phyloP scores from a whole-genome alignment of 2,113 vertebrate genomes.

The Athene cunicularia region DNA sequence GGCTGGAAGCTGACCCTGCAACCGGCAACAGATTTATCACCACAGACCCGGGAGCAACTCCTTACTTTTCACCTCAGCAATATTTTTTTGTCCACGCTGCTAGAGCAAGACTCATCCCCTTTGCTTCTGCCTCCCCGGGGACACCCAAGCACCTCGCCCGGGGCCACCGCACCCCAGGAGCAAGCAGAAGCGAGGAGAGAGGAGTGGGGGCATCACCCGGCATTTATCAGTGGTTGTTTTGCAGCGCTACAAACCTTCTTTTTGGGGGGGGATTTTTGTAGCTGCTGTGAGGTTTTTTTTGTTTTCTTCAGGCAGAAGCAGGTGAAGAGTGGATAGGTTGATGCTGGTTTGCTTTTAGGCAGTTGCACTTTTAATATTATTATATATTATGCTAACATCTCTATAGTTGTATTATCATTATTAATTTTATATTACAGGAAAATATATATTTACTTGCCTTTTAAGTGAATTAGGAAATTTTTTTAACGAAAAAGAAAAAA shows the following conservation, averaged over 20 bases:
- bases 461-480: background rate
- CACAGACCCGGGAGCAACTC: background rate
- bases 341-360: background rate
- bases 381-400: background rate
- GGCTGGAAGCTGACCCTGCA: background rate
- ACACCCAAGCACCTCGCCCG: rapidly evolving
- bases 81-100: background rate
- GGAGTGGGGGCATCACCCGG: background rate
- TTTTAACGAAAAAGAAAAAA: background rate
- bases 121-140: background rate
- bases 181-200: rapidly evolving
- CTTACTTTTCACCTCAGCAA: background rate
- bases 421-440: background rate
- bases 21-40: background rate
- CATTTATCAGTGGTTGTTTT: background rate
- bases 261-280: background rate
- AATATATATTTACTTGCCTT: background rate
- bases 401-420: background rate
- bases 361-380: background rate
- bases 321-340: background rate
- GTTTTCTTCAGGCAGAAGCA: background rate
- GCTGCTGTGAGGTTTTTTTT: background rate
- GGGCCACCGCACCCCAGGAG: rapidly evolving
- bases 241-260: background rate
- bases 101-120: background rate